Conservation (phyloP, 2,888 invertebrate species). For the Clanis bilineata region DNA sequence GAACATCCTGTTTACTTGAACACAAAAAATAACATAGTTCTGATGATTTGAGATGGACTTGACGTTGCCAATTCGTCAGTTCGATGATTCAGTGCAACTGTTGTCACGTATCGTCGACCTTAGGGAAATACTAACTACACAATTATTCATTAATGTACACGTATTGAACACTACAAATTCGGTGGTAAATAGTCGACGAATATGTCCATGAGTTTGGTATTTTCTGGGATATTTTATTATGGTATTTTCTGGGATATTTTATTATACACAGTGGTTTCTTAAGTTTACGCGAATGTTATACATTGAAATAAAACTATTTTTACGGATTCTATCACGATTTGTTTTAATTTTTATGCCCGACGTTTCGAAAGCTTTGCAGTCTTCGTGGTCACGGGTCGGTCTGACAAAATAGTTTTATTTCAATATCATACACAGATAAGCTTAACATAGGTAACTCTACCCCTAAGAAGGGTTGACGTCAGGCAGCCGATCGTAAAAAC, state of each 20-base stretch:
- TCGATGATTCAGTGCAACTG: constrained; percentile 20
- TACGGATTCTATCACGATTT: too few relatives aligned
- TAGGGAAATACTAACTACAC: constrained; percentile 46
- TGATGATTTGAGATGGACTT: neutral
- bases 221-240: constrained; percentile 20
- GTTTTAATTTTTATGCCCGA: too few relatives aligned
- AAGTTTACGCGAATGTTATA: too few relatives aligned
- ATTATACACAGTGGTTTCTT: neutral
- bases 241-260: neutral
- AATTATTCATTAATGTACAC: constrained; percentile 43
- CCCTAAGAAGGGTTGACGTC: too few relatives aligned
- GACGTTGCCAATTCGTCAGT: constrained; percentile 6
- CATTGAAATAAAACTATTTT: too few relatives aligned
- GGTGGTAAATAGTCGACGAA: constrained; percentile 30
- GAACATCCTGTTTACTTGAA: neutral
- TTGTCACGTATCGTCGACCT: constrained; percentile 32
- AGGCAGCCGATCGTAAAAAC: too few relatives aligned
- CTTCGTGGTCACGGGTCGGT: too few relatives aligned
- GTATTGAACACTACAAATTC: constrained; percentile 43
- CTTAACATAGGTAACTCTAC: too few relatives aligned
- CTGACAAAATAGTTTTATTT: too few relatives aligned
- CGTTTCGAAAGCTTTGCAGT: too few relatives aligned
- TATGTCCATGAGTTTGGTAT: constrained; percentile 18
- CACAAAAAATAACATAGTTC: neutral
- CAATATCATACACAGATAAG: too few relatives aligned